Evolutionary conservation across 2,797 vertebrate genomes (phyloP), one percentile per base, ranked within the genome.

Genomic region (Lacerta agilis): DNA sequence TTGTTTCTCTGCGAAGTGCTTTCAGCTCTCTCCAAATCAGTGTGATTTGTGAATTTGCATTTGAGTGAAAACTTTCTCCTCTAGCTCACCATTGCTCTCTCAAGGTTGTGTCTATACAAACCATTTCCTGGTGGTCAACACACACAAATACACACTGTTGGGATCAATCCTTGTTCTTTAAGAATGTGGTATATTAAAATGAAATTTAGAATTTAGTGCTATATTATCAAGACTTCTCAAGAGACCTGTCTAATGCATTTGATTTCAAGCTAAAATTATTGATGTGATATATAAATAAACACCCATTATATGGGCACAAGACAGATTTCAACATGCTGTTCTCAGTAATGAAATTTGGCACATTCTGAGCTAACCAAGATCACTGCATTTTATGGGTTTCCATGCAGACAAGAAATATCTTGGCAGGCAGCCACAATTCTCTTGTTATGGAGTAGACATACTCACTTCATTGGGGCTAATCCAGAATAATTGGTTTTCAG

Each of bases 201-300:
- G 82, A 85, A 85, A 85, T 75, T 90, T 90, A 23, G 76, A 86
- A 49, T 61, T 71, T 66, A n/a, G 8, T 82, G 45, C 82, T 88
- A 89, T 85, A 61, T 79, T n/a, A 67, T 82, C 13, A 73, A 5
- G 10, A 18, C 29, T 49, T 85, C 33, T 38, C 79, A 69, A 6
- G 86, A 88, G 10, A 15, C 2, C 45, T 7, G 9, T 38, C 58
- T 81, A n/a, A 38, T 85, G n/a, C n/a, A 78, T 87, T 84, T 85
- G 45, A 64, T 73, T 83, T 71, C 25, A 87, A 55, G 23, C 23
- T 79, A 64, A 72, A 79, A 79, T 83, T 38, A 49, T 29, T 72
- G n/a, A 83, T 55, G 27, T n/a, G 78, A 49, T 58, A 45, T 67
- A 66, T 86, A 66, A 76, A 87, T 81, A 83, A 87, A 79, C 7